Evolutionary conservation across 2,888 invertebrate species (phyloP).

Genomic region (Pinctada fucata): DNA sequence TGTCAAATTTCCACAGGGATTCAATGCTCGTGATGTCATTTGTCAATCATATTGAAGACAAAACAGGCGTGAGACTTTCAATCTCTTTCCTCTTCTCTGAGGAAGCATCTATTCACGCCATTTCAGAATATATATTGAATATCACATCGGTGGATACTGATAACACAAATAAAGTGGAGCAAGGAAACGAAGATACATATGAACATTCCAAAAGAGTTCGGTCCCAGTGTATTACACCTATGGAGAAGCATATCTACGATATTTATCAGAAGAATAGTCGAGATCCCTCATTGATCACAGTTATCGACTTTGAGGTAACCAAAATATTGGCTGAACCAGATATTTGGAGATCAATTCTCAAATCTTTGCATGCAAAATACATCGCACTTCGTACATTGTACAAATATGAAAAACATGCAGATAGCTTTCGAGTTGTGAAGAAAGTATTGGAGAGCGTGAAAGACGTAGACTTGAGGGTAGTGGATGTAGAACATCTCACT

Average conservation of each 20-base stretch:
- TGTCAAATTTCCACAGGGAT: constrained; percentile 24
- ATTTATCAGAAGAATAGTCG: neutral
- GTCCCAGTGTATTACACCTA: neutral
- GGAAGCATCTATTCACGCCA: constrained; percentile 20
- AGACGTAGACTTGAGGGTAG: constrained; percentile 26
- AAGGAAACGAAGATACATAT: neutral
- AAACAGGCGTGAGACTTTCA: constrained; percentile 20
- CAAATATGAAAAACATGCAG: constrained; percentile 19
- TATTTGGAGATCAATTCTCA: constrained; percentile 39
- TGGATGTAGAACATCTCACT: constrained; percentile 5
- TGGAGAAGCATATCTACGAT: neutral
- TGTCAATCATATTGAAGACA: constrained; percentile 18
- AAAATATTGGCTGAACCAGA: neutral
- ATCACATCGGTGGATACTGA: neutral
- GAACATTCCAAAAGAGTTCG: neutral
- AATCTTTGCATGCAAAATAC: constrained; percentile 34
- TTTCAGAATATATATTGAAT: constrained; percentile 17
- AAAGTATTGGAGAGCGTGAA: neutral
- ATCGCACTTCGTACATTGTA: constrained; percentile 41
- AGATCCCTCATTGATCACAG: neutral
- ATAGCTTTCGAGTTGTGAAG: constrained; percentile 11
- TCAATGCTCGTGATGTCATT: constrained; percentile 36
- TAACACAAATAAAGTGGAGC: constrained; percentile 8
- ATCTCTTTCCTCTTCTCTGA: constrained; percentile 26
- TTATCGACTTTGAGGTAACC: constrained; percentile 7